Evolutionary conservation across 2,888 invertebrate species (phyloP).

Genomic region (Troglohyphantes excavatus): DNA sequence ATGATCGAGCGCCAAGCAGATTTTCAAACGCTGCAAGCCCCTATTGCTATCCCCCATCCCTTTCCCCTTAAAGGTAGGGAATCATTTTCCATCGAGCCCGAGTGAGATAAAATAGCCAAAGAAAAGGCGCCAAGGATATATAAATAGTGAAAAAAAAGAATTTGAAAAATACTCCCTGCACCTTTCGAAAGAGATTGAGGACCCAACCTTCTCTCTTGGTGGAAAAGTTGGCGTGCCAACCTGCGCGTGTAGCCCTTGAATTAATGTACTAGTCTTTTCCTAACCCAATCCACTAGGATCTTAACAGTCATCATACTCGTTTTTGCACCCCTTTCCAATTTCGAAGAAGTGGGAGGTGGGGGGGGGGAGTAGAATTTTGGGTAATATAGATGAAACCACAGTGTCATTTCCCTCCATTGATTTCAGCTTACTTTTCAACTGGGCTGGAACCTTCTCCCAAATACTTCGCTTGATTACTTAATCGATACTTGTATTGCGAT

Average conservation of each 20-base stretch:
- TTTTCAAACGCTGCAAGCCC: slow-evolving; percentile 34
- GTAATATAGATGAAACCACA: slow-evolving; percentile 79
- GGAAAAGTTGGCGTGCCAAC: slow-evolving; percentile 67
- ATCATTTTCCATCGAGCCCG: slow-evolving; percentile 44
- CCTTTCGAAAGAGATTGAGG: slow-evolving; percentile 28
- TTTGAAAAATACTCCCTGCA: slow-evolving; percentile 59
- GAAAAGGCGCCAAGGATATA: slow-evolving; percentile 8
- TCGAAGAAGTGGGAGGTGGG: slow-evolving; percentile 58
- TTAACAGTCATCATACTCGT: slow-evolving; percentile 77
- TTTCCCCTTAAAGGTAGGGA: slow-evolving; percentile 27
- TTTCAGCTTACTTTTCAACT: slow-evolving; percentile 79
- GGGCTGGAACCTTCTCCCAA: slow-evolving; percentile 73
- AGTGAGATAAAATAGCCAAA: slow-evolving; percentile 69
- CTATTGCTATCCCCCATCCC: too few relatives aligned
- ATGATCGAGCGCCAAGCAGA: slow-evolving; percentile 62
- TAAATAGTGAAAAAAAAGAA: slow-evolving; percentile 14
- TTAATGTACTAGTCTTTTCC: slow-evolving; percentile 74
- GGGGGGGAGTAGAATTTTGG: slow-evolving; percentile 70
- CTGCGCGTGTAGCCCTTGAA: slow-evolving; percentile 71
- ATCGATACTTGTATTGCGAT: slow-evolving; percentile 76
- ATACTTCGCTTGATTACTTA: slow-evolving; percentile 79
- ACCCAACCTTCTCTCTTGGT: slow-evolving; percentile 43
- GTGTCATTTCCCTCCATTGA: slow-evolving; percentile 79
- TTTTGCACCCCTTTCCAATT: slow-evolving; percentile 76
- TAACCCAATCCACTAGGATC: slow-evolving; percentile 72